Evolutionary conservation across 2,113 vertebrate genomes (phyloP).

Genomic region (Numenius arquata): DNA sequence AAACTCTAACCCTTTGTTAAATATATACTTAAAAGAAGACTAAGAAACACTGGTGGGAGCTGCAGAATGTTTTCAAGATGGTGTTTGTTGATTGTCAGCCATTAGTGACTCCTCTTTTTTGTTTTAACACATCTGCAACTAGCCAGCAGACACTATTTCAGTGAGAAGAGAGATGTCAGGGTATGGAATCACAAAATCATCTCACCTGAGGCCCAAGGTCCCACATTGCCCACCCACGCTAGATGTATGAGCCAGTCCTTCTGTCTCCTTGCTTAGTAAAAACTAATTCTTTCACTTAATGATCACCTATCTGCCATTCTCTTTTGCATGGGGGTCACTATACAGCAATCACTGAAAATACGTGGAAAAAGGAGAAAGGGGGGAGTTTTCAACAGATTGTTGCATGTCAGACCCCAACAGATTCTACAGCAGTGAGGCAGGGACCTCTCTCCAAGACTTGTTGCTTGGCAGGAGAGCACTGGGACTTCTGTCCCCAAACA

Average conservation of each 20-base stretch:
- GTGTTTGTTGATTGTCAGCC: neutral
- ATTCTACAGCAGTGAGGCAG: fast-evolving
- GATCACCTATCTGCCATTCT: fast-evolving
- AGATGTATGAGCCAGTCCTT: too few relatives aligned
- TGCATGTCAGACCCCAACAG: neutral
- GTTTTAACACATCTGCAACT: neutral
- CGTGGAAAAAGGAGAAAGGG: neutral
- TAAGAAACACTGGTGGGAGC: neutral
- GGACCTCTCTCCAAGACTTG: neutral
- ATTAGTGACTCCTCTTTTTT: neutral
- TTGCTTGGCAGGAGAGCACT: neutral
- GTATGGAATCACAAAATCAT: neutral
- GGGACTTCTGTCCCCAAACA: neutral
- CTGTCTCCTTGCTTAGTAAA: neutral
- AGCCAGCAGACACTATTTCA: neutral
- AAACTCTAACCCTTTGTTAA: neutral
- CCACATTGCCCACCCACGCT: fast-evolving
- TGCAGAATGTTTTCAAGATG: neutral
- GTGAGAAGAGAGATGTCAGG: neutral
- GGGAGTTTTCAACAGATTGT: neutral
- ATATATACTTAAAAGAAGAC: neutral
- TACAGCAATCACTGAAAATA: neutral
- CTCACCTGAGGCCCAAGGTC: neutral
- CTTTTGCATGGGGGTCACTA: neutral
- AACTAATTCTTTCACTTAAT: neutral